Percentiles rank a stretch among this genome's conserved stretches.
Evolutionary conservation across 2,113 vertebrate species (phyloP).

Genomic region (Melospiza georgiana): DNA sequence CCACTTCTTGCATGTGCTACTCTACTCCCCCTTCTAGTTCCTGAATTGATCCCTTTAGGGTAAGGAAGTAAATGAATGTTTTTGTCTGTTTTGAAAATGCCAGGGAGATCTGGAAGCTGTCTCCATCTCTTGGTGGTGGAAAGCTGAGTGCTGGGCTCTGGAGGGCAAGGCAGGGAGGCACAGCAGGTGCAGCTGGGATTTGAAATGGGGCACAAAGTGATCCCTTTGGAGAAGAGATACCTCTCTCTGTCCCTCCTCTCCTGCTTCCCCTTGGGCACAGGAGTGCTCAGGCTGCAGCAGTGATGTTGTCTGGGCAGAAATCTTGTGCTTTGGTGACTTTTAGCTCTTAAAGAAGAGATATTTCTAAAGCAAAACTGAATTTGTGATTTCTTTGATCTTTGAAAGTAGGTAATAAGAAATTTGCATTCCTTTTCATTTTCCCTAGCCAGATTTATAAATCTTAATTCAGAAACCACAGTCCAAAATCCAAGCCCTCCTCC

Average conservation of each 20-base stretch:
- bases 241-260: background rate
- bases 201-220: fast-evolving
- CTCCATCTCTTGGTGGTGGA: background rate
- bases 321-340: background rate
- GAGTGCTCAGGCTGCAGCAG: background rate
- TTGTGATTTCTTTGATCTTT: background rate
- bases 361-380: background rate
- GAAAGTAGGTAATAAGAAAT: background rate
- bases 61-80: background rate
- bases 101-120: background rate
- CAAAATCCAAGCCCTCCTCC: background rate
- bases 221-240: background rate
- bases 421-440: background rate
- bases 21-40: background rate
- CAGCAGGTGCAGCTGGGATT: background rate
- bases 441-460: background rate
- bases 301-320: background rate
- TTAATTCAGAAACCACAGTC: background rate
- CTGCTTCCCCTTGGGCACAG: background rate
- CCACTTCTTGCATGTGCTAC: background rate
- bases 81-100: background rate
- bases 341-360: background rate
- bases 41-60: background rate
- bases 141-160: background rate
- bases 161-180: background rate